phyloP scores from a whole-genome alignment of 2,888 invertebrate genomes.

The Acleris cristana region DNA sequence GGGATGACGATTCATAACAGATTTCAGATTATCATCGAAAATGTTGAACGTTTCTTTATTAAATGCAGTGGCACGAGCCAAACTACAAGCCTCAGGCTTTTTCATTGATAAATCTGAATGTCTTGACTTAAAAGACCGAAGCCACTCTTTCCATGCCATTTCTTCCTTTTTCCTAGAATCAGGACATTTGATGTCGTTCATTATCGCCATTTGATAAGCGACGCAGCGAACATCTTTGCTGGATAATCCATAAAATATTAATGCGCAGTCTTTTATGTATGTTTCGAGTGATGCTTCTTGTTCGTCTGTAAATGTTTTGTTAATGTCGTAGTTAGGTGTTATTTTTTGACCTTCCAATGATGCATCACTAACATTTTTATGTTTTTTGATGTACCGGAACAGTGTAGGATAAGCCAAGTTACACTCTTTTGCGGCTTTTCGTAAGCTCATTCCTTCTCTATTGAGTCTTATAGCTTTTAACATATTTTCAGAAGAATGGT shows the following conservation, averaged over 20 bases:
- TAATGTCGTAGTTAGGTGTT: conserved; percentile 27
- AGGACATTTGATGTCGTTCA: conserved; percentile 3
- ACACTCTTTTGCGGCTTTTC: conserved; percentile 21
- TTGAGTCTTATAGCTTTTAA: conserved; percentile 2
- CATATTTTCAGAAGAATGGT: conserved; percentile 12
- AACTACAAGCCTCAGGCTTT: no score
- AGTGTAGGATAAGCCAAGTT: conserved; percentile 14
- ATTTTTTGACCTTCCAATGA: conserved; percentile 12
- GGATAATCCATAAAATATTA: no score
- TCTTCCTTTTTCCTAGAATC: not conserved
- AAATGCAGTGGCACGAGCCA: no score
- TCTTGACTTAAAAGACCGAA: not conserved
- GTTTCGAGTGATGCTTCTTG: no score
- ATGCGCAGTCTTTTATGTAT: no score
- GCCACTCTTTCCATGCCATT: conserved; percentile 3
- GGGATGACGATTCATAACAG: no score
- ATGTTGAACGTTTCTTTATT: no score
- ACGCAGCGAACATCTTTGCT: no score
- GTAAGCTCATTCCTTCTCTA: conserved; percentile 8
- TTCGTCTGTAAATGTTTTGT: not conserved
- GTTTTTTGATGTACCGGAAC: conserved; percentile 11
- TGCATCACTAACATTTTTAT: conserved; percentile 3
- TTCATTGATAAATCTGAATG: no score
- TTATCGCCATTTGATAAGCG: conserved; percentile 6
- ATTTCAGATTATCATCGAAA: no score